Conservation (phyloP, 2,113 vertebrate genomes). For the Plestiodon gilberti region DNA sequence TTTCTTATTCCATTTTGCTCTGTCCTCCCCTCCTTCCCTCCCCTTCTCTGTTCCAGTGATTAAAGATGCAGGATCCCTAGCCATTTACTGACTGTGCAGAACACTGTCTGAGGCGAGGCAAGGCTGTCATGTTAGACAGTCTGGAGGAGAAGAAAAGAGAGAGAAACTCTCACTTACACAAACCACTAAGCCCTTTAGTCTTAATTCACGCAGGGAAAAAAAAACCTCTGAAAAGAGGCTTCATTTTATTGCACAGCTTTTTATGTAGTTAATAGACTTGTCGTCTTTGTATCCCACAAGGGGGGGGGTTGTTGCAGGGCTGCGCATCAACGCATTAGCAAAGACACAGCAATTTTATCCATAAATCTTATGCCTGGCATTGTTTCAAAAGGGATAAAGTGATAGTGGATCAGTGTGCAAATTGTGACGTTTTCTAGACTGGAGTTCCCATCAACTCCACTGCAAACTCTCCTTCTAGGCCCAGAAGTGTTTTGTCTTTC, state of each 20-base stretch:
- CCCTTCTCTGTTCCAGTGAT: slow-evolving; percentile 17
- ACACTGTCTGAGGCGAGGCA: not conserved
- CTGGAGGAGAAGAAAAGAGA: slow-evolving; percentile 1
- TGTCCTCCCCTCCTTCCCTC: not conserved
- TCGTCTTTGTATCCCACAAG: slow-evolving; percentile 36
- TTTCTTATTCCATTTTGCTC: not conserved
- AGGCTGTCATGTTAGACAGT: not conserved
- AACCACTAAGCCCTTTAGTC: slow-evolving; percentile 26
- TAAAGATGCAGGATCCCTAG: slow-evolving; percentile 42
- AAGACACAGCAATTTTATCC: not conserved
- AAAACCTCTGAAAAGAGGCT: not conserved
- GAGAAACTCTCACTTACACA: slow-evolving; percentile 2
- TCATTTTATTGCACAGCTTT: not conserved
- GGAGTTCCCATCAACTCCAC: not conserved
- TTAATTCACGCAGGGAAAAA: slow-evolving; percentile 9
- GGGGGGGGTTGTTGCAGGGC: not conserved
- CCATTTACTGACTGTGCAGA: slow-evolving; percentile 5
- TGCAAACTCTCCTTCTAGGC: not conserved
- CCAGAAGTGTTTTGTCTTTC: not conserved
- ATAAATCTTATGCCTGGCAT: not conserved
- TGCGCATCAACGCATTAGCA: not conserved
- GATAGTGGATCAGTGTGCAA: not conserved
- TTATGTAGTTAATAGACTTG: slow-evolving; percentile 47
- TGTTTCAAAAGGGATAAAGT: not conserved
- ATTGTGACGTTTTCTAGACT: not conserved